These are phyloP conservation scores for Perca flavescens DNA, from an alignment of 2,113 vertebrate species.

Conservation along the genomic window DNA sequence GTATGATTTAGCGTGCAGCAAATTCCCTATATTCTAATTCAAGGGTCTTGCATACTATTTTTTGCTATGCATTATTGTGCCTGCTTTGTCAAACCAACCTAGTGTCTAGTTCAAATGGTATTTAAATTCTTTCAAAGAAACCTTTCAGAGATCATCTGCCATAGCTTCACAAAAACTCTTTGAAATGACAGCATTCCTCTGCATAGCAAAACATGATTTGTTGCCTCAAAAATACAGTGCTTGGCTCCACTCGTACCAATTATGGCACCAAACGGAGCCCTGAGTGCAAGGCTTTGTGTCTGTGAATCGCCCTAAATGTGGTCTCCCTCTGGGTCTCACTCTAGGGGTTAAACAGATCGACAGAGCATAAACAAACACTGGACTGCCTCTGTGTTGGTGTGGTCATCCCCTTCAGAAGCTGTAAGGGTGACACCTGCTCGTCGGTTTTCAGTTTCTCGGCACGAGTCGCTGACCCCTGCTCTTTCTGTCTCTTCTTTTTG, in stretches of 20 bases:
- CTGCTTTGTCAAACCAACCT: conserved; percentile 31
- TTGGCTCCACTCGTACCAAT: conserved; percentile 39
- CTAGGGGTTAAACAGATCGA: conserved; percentile 62
- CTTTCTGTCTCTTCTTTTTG: conserved; percentile 45
- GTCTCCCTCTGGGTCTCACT: conserved; percentile 40
- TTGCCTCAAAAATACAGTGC: conserved; percentile 62
- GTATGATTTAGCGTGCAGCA: not conserved
- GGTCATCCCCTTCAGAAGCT: conserved; percentile 57
- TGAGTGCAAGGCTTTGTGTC: conserved; percentile 52
- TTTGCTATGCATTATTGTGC: conserved; percentile 15
- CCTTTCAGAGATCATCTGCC: conserved; percentile 46
- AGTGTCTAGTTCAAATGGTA: conserved; percentile 24
- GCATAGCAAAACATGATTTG: conserved; percentile 69
- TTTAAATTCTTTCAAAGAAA: conserved; percentile 54
- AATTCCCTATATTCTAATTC: conserved; percentile 32
- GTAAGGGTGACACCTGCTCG: conserved; percentile 63
- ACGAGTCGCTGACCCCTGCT: conserved; percentile 56
- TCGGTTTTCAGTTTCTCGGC: conserved; percentile 41
- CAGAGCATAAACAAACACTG: conserved; percentile 70
- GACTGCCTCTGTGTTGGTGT: conserved; percentile 38
- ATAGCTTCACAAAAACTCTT: conserved; percentile 49
- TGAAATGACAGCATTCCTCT: conserved; percentile 73
- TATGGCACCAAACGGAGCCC: conserved; percentile 58
- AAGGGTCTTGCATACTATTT: conserved; percentile 12
- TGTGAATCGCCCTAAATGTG: conserved; percentile 41